phyloP scores from a whole-genome alignment of 2,888 invertebrate genomes.

The Perizoma flavofasciatum region DNA sequence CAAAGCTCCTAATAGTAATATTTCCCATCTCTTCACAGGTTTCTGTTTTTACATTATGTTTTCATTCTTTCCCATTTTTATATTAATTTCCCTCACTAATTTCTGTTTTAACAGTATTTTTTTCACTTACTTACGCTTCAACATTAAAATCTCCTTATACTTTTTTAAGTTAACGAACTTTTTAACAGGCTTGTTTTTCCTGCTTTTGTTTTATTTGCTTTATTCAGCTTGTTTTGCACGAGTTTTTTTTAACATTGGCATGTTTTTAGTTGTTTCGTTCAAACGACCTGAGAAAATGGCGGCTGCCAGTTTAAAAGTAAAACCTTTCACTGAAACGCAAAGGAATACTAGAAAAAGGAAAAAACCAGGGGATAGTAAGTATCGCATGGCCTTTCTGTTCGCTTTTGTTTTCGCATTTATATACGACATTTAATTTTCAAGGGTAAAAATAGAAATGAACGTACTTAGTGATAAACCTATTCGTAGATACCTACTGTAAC shows the following conservation, averaged over 20 bases:
- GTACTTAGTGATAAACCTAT: not conserved
- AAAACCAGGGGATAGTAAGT: slow-evolving; percentile 87
- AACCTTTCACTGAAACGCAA: slow-evolving; percentile 56
- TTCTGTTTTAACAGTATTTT: slow-evolving; percentile 8
- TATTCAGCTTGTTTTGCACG: slow-evolving; percentile 28
- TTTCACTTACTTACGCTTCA: not conserved
- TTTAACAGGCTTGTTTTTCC: slow-evolving; percentile 1
- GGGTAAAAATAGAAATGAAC: not conserved
- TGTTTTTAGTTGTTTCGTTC: slow-evolving; percentile 91
- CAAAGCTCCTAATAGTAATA: not conserved
- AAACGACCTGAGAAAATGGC: slow-evolving; percentile 86
- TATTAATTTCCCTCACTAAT: slow-evolving; percentile 9
- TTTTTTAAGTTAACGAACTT: not conserved
- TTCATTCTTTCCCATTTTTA: not conserved
- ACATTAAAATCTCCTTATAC: no score
- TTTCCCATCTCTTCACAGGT: not conserved
- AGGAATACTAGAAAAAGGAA: slow-evolving; percentile 87
- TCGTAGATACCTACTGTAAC: slow-evolving; percentile 2
- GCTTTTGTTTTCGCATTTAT: not conserved
- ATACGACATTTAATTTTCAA: not conserved
- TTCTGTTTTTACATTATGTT: not conserved
- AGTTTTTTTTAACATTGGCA: slow-evolving; percentile 47
- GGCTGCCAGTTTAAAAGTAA: slow-evolving; percentile 50
- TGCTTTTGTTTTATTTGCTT: not conserved
- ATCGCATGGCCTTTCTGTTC: slow-evolving; percentile 29